Evolutionary conservation across 2,113 vertebrate genomes (phyloP), one percentile per base, ranked within the genome.

Genomic region (Cynocephalus volans): DNA sequence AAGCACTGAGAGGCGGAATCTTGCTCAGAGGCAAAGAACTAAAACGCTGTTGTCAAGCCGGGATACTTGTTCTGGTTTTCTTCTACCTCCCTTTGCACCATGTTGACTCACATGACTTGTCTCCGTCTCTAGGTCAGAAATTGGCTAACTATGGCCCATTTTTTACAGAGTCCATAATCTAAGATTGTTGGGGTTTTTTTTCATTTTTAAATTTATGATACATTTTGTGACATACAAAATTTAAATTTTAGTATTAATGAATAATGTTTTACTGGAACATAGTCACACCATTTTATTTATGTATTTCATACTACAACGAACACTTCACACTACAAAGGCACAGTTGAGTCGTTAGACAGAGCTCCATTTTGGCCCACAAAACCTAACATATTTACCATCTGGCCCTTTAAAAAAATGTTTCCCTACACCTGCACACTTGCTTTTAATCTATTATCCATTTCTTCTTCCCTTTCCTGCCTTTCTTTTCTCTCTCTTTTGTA

Each of bases 371-470:
- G 45, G 36, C 3, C 26, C 26, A 11, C 4, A 54, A 58, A 73
- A 3, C 19, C 26, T 52, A 13, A 72, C 72, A 54, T 93, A 80
- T 17, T 70, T 85, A 79, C n/a, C 28, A 54, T 60, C 33, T 90
- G 41, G 8, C 11, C 58, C 9, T 36, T 81, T 60, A 69, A 90
- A 24, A 54, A 50, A 72, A 88, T n/a, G 3, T 9, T 21, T 69
- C 33, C 4, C 41, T 65, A 15, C 10, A 2, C 1, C 3, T 36
- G 2, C 0, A 3, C 45, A 31, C 33, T 45, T 41, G 12, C 10
- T 31, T 60, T 50, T 48, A 33, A 50, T 82, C 33, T 31, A 23
- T 81, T n/a, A 72, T 84, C 17, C 75, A 14, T 41, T n/a, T 6
- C 1, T 48, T 8, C 17, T 86, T 92, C 19, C 4, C 17, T 60